Conservation (phyloP, 2,888 invertebrate genomes). For the Argyresthia goedartella region DNA sequence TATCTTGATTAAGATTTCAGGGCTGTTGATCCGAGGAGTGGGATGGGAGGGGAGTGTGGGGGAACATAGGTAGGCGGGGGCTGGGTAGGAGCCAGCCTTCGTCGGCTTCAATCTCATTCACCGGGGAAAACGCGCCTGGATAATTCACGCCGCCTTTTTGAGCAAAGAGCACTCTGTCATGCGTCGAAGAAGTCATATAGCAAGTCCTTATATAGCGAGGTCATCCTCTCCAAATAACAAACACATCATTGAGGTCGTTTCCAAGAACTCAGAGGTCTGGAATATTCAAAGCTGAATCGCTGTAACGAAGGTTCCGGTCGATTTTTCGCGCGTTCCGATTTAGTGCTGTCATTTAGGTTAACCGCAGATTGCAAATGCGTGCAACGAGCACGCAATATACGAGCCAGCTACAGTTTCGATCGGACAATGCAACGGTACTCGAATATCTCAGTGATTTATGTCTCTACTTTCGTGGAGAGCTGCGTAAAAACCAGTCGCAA, state of each 20-base stretch:
- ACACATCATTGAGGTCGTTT: too few relatives aligned
- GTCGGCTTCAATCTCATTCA: not conserved
- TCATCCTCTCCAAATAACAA: too few relatives aligned
- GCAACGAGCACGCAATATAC: not conserved
- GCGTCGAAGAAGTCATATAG: too few relatives aligned
- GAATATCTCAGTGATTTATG: too few relatives aligned
- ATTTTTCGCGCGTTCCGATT: not conserved
- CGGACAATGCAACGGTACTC: not conserved
- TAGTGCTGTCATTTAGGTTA: not conserved
- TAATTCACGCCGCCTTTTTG: not conserved
- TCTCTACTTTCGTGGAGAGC: too few relatives aligned
- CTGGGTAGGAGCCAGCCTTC: not conserved
- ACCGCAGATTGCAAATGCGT: not conserved
- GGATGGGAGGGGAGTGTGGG: slow-evolving; percentile 20
- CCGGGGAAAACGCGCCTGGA: too few relatives aligned
- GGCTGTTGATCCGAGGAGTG: slow-evolving; percentile 57
- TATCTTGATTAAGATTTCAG: slow-evolving; percentile 56
- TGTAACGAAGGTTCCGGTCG: not conserved
- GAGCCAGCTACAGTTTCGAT: not conserved
- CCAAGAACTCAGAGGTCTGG: not conserved
- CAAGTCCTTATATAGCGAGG: too few relatives aligned
- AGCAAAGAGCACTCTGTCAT: not conserved
- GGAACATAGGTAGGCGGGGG: not conserved
- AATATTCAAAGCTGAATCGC: not conserved
- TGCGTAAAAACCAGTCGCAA: too few relatives aligned